These are phyloP conservation scores for Diplazon laetatorius DNA, from an alignment of 2,888 invertebrate species.

Conservation along the genomic window DNA sequence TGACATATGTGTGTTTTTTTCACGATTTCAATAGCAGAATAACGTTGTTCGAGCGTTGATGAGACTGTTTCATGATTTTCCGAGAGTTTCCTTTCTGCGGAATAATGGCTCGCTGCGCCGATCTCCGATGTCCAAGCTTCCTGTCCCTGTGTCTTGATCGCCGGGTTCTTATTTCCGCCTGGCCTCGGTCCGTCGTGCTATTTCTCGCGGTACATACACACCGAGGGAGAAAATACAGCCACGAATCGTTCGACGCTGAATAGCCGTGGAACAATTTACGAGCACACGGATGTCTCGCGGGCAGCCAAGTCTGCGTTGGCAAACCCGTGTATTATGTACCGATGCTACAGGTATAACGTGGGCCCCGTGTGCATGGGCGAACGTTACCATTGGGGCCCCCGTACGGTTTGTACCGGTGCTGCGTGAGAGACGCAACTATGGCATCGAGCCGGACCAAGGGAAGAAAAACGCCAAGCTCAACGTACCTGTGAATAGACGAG, in stretches of 20 bases:
- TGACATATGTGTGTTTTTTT: no score
- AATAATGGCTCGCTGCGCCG: not conserved
- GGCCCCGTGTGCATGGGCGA: constrained; percentile 15
- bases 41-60: no score
- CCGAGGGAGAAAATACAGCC: constrained; percentile 20
- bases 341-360: not conserved
- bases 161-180: constrained; percentile 26
- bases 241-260: constrained; percentile 38
- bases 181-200: not conserved
- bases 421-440: constrained; percentile 50
- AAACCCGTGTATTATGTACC: constrained; percentile 31
- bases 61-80: no score
- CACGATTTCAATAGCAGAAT: no score
- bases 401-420: constrained; percentile 47
- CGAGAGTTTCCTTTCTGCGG: not conserved
- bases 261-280: constrained; percentile 59
- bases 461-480: not conserved
- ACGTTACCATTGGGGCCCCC: constrained; percentile 42
- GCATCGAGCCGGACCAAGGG: constrained; percentile 10
- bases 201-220: constrained; percentile 24
- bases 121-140: not conserved
- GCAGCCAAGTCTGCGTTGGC: constrained; percentile 49
- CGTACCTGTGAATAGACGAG: constrained; percentile 9
- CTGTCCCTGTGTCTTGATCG: constrained; percentile 11
- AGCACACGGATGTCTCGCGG: constrained; percentile 63